These are phyloP conservation scores for Aphidoletes aphidimyza DNA, from an alignment of 2,888 invertebrate genomes.

Conservation along the genomic window DNA sequence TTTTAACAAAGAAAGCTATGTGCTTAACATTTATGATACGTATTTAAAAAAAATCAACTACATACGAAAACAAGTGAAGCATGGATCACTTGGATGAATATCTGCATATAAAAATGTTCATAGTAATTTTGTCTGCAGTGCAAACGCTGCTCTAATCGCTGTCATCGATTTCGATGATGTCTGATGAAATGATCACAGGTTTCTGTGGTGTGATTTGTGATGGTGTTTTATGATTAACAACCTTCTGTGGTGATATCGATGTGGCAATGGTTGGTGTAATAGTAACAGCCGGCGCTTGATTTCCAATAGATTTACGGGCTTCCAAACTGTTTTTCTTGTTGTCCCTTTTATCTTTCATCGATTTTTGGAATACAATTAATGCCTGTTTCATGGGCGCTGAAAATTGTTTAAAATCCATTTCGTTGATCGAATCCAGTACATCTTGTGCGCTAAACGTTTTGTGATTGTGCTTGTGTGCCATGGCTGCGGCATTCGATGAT, in stretches of 20 bases:
- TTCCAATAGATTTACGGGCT: background rate
- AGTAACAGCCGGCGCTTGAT: background rate
- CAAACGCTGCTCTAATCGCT: constrained; percentile 10
- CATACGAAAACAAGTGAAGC: too few species aligned
- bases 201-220: background rate
- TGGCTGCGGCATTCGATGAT: constrained; percentile 87
- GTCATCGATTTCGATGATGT: constrained; percentile 47
- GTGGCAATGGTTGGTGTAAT: background rate
- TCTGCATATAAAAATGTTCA: too few species aligned
- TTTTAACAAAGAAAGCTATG: too few species aligned
- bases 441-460: constrained; percentile 90
- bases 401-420: constrained; percentile 92
- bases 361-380: constrained; percentile 69
- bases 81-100: too few species aligned
- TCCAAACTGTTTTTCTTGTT: constrained; percentile 56
- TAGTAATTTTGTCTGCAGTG: too few species aligned
- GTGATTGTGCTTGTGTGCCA: constrained; percentile 84
- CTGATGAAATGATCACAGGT: background rate
- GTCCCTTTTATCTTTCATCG: constrained; percentile 65
- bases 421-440: constrained; percentile 87
- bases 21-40: too few species aligned
- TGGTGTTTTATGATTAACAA: background rate
- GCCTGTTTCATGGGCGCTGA: constrained; percentile 80
- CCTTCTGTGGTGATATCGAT: background rate
- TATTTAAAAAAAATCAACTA: too few species aligned